These are phyloP conservation scores for Laticauda colubrina DNA, from an alignment of 2,113 vertebrate species.

Conservation along the genomic window DNA sequence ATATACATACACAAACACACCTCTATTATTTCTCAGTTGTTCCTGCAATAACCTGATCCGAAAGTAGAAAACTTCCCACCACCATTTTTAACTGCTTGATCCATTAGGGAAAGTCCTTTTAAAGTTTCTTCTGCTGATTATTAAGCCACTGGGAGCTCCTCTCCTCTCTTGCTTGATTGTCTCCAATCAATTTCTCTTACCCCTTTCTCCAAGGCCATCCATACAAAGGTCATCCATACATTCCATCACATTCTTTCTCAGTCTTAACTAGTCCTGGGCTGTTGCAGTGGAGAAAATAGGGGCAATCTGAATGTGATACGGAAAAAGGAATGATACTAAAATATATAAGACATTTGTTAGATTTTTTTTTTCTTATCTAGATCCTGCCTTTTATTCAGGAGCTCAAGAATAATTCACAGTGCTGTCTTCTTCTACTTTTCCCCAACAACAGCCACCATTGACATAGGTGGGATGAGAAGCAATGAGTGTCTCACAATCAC, in stretches of 20 bases:
- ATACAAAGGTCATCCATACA: too few relatives aligned
- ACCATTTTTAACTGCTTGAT: neutral
- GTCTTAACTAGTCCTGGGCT: neutral
- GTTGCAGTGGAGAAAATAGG: neutral
- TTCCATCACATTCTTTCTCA: neutral
- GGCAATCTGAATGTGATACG: neutral
- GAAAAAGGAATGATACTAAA: neutral
- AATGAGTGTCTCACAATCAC: neutral
- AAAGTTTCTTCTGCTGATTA: neutral
- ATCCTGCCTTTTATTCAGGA: neutral
- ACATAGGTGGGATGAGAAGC: neutral
- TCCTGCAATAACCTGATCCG: neutral
- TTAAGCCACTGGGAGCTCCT: neutral
- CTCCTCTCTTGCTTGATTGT: too few relatives aligned
- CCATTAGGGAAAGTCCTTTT: neutral
- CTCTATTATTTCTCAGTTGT: neutral
- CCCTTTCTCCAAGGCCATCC: neutral
- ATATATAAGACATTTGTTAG: neutral
- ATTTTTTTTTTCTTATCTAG: neutral
- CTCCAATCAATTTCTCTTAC: neutral
- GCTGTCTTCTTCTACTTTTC: neutral
- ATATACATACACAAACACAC: neutral
- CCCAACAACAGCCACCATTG: neutral
- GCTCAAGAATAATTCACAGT: neutral
- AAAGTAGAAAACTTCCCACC: neutral